Evolutionary conservation across 2,888 invertebrate genomes (phyloP).

Genomic region (Andrena marginata): DNA sequence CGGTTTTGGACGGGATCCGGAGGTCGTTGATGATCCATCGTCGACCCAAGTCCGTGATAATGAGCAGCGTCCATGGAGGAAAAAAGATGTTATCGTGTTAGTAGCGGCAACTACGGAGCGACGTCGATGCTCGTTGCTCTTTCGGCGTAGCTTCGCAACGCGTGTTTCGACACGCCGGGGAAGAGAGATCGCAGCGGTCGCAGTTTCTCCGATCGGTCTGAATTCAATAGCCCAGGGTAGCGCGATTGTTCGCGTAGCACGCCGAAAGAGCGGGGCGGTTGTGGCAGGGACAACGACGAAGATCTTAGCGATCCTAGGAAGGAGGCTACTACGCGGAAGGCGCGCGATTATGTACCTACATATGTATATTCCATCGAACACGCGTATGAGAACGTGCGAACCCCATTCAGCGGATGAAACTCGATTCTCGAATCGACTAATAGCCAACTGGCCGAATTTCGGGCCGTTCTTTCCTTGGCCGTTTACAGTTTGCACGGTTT

Average conservation of each 20-base stretch:
- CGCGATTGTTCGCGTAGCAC: not conserved
- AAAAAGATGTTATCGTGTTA: slow-evolving; percentile 77
- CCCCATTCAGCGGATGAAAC: no score
- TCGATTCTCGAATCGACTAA: no score
- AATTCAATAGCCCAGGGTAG: no score
- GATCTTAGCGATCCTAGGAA: not conserved
- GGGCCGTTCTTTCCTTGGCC: no score
- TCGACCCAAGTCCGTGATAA: slow-evolving; percentile 71
- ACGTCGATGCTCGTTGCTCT: slow-evolving; percentile 26
- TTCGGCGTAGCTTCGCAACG: slow-evolving; percentile 20
- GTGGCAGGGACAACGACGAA: not conserved
- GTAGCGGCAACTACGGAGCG: slow-evolving; percentile 62
- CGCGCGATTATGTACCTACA: no score
- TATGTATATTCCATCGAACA: no score
- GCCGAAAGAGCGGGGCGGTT: slow-evolving; percentile 11
- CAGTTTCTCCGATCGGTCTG: no score
- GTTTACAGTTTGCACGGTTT: no score
- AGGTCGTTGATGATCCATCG: slow-evolving; percentile 69
- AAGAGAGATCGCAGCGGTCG: not conserved
- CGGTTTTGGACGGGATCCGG: slow-evolving; percentile 49
- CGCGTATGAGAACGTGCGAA: no score
- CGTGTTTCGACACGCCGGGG: not conserved
- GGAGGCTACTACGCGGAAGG: not conserved
- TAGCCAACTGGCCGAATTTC: no score
- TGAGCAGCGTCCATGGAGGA: slow-evolving; percentile 80